Base-by-base conservation (phyloP, 2,888 invertebrate genomes). In the Nemurella pictetii region DNA sequence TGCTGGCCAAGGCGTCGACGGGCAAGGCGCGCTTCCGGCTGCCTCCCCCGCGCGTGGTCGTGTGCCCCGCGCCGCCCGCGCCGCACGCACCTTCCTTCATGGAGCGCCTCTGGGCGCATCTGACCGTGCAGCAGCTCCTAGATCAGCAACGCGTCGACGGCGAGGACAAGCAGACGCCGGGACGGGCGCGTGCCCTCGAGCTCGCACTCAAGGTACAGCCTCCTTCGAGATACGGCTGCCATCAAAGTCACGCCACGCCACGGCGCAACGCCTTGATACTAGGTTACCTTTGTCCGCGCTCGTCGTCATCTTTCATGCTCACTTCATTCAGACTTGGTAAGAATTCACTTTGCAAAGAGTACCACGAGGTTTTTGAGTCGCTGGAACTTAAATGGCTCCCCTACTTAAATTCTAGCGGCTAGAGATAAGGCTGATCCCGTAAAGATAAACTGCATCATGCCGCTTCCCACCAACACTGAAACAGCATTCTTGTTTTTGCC, bases 31-130 rank as follows among this genome's bases (percentile, higher is more conserved):
- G 85, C 7, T 35, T 82, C 26, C 75, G 84, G 0, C 27, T 55
- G 27, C 84, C 85, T 5, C 30, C 78, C 26, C 73, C 81, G 0
- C 29, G 26, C 30, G 83, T 83, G 15, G 29, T 27, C 26, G 74
- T 20, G 29, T n/a, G 73, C 32, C 30, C 55, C 73, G 28, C 20
- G 73, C 20, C 15, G 36, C 27, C 28, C n/a, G 72, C 75, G 87
- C 87, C 0, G 88, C 89, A 0, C 86, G 86, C 32, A 5, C 90
- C 88, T 87, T 87, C 90, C 85, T 92, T 91, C 7, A 89, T 93
- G 84, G 93, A 93, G 89, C 90, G 93, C 36, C 89, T 94, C 84
- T 95, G 94, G 94, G 94, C 94, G 0, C 94, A 94, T 89, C 90
- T 94, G 87, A 94, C 93, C 73, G 92, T 95, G 84, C 93, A 93